Evolutionary conservation across 2,888 invertebrate species (phyloP).

Genomic region (Thecocarcelia acutangulata): DNA sequence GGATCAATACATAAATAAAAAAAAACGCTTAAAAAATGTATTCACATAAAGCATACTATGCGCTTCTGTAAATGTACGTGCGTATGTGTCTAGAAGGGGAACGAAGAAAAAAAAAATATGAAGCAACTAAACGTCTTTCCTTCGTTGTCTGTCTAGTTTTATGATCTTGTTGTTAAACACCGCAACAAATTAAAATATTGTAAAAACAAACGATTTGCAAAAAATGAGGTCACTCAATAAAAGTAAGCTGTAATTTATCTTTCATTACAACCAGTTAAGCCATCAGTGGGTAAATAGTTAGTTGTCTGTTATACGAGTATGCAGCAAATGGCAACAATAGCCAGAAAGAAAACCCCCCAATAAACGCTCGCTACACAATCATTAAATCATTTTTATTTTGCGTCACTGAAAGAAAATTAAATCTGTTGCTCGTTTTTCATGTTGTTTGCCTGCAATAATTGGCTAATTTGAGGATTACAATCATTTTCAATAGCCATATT

Average conservation of each 20-base stretch:
- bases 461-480: slow-evolving; percentile 29
- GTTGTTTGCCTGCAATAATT: slow-evolving; percentile 36
- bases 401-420: slow-evolving; percentile 38
- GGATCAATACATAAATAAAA: too few species aligned
- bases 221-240: slow-evolving; percentile 39
- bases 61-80: too few species aligned
- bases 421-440: slow-evolving; percentile 11
- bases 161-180: slow-evolving; percentile 15
- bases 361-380: slow-evolving; percentile 16
- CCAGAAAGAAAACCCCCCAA: background rate
- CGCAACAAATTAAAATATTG: background rate
- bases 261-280: slow-evolving; percentile 6
- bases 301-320: background rate
- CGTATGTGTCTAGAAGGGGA: too few species aligned
- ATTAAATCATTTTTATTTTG: slow-evolving; percentile 56
- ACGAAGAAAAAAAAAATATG: too few species aligned
- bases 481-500: slow-evolving; percentile 36
- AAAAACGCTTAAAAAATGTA: too few species aligned
- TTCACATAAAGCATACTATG: too few species aligned
- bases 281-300: background rate
- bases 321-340: slow-evolving; percentile 10
- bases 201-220: background rate
- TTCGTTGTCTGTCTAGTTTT: background rate
- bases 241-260: slow-evolving; percentile 1
- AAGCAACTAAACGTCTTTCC: too few species aligned